Evolutionary conservation across 2,888 invertebrate species (phyloP).

Genomic region (Melolontha melolontha): DNA sequence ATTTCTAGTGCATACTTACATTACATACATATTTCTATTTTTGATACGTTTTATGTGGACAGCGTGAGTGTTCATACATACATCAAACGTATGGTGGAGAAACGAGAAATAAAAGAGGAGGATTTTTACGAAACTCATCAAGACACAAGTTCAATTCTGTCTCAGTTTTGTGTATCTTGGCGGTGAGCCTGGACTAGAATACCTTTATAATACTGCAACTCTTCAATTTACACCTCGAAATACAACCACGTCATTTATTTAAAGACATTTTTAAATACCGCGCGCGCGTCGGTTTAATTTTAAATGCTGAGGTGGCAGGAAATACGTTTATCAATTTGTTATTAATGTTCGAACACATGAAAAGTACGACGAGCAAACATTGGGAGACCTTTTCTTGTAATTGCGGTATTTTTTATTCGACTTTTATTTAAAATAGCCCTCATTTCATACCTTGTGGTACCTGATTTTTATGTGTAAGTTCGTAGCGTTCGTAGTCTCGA

Average conservation of each 20-base stretch:
- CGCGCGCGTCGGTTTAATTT: conserved; percentile 36
- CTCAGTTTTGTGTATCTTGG: conserved; percentile 51
- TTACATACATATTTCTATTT: no score
- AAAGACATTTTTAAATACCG: conserved; percentile 47
- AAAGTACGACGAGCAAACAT: no score
- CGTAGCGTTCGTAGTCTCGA: no score
- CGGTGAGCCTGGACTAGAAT: conserved; percentile 51
- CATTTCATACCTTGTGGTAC: no score
- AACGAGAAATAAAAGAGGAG: background rate
- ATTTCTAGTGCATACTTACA: no score
- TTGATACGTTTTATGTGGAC: no score
- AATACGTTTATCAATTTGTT: no score
- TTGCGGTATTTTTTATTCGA: no score
- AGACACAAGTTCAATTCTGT: conserved; percentile 48
- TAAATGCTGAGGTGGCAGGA: conserved; percentile 17
- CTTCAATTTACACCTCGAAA: conserved; percentile 54
- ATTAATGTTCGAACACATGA: no score
- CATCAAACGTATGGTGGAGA: conserved; percentile 27
- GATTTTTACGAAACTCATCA: conserved; percentile 41
- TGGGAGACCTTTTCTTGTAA: no score
- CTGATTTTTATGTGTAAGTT: no score
- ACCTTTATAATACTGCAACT: conserved; percentile 54
- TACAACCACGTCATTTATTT: conserved; percentile 49
- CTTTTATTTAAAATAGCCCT: no score
- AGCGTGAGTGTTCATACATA: conserved; percentile 3